phyloP scores from a whole-genome alignment of 2,888 invertebrate species.

The Xanthostigma xanthostigma region DNA sequence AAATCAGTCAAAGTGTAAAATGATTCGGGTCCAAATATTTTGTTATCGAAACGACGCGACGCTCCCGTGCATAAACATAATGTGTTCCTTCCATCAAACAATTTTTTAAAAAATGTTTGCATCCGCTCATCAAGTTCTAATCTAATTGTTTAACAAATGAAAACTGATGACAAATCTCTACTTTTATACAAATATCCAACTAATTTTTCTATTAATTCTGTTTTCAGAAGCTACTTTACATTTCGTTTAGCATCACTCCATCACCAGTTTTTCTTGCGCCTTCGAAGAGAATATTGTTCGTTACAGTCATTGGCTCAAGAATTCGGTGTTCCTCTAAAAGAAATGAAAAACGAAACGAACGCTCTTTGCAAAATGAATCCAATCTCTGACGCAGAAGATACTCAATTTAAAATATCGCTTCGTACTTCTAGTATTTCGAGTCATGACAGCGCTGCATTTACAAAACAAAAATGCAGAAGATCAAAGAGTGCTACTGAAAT shows the following conservation, averaged over 20 bases:
- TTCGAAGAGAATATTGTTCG: slow-evolving; percentile 56
- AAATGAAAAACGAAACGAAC: slow-evolving; percentile 29
- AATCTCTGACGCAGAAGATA: slow-evolving; percentile 22
- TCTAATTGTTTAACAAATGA: no score
- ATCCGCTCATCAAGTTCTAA: no score
- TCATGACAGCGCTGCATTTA: slow-evolving; percentile 8
- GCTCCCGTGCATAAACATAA: no score
- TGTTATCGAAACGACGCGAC: no score
- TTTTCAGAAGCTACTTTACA: slow-evolving; percentile 51
- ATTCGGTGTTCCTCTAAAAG: slow-evolving; percentile 37
- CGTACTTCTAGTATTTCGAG: slow-evolving; percentile 19
- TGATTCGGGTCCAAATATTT: no score
- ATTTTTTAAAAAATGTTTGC: no score
- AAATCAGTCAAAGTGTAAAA: no score
- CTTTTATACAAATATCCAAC: no score
- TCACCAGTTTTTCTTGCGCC: slow-evolving; percentile 58
- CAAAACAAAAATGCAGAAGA: slow-evolving; percentile 20
- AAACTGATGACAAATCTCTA: no score
- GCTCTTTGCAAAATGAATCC: slow-evolving; percentile 26
- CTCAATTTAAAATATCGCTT: slow-evolving; percentile 26
- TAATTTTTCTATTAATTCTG: slow-evolving; percentile 8
- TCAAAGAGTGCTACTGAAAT: slow-evolving; percentile 37
- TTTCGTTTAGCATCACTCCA: slow-evolving; percentile 65
- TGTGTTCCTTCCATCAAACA: no score
- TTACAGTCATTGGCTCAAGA: slow-evolving; percentile 46